phyloP scores from a whole-genome alignment of 1,140 invertebrate genomes.

The Pachyrhynchus sulphureomaculatus region DNA sequence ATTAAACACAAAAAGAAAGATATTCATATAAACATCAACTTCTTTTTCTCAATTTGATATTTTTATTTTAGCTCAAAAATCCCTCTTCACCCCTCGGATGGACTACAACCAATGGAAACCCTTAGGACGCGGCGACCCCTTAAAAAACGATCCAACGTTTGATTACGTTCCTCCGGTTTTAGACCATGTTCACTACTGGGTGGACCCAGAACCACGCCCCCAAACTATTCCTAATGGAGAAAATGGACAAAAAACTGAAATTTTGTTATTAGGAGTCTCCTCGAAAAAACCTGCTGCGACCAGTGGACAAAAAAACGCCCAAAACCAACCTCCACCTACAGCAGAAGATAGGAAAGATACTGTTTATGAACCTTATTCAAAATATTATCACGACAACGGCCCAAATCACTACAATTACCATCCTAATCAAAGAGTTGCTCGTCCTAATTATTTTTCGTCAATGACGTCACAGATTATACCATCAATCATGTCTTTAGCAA shows the following conservation, averaged over 20 bases:
- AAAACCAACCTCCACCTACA: no score
- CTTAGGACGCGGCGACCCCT: constrained; percentile 70
- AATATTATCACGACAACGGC: constrained; percentile 56
- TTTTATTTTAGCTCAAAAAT: constrained; percentile 30
- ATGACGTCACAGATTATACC: constrained; percentile 40
- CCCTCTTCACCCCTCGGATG: constrained; percentile 66
- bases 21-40: no score
- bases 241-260: constrained; percentile 61
- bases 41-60: constrained; percentile 13
- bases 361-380: constrained; percentile 53
- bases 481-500: constrained; percentile 46
- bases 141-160: constrained; percentile 78
- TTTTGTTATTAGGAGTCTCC: constrained; percentile 66
- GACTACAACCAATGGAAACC: constrained; percentile 78
- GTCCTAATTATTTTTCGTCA: constrained; percentile 37
- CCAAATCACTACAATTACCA: constrained; percentile 41
- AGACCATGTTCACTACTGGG: constrained; percentile 75
- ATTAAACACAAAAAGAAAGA: no score
- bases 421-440: constrained; percentile 41
- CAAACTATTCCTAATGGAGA: constrained; percentile 46
- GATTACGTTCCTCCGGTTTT: constrained; percentile 77
- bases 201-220: constrained; percentile 53
- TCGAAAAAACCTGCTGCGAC: constrained; percentile 62
- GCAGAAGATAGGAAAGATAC: constrained; percentile 48
- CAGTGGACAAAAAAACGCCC: no score